Evolutionary conservation across 2,888 invertebrate genomes (phyloP).

Genomic region (Tupiocoris notatus): DNA sequence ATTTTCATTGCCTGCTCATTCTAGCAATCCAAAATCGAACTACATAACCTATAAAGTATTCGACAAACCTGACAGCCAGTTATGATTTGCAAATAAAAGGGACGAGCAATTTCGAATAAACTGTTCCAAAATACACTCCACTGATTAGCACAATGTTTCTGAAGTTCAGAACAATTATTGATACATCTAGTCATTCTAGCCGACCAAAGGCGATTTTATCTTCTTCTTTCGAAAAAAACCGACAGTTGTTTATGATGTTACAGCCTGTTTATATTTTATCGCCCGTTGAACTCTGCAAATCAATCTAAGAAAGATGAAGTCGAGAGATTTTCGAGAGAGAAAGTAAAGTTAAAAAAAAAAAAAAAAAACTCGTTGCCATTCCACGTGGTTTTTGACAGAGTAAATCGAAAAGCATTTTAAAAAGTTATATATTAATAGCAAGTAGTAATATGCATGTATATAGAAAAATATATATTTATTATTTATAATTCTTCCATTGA

Average conservation of each 20-base stretch:
- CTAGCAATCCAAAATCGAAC: too few species aligned
- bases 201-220: background rate
- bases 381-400: slow-evolving; percentile 40
- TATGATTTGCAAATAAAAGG: too few species aligned
- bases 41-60: too few species aligned
- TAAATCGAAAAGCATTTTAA: slow-evolving; percentile 34
- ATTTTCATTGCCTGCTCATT: too few species aligned
- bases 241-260: slow-evolving; percentile 24
- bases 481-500: slow-evolving; percentile 15
- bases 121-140: background rate
- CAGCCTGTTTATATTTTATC: slow-evolving; percentile 44
- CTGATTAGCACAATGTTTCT: background rate
- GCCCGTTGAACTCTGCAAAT: slow-evolving; percentile 44
- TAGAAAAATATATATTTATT: slow-evolving; percentile 39
- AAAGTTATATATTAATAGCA: slow-evolving; percentile 37
- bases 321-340: background rate
- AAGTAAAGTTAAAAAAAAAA: slow-evolving; percentile 37
- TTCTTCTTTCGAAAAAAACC: background rate
- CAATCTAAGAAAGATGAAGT: slow-evolving; percentile 30
- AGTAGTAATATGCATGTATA: slow-evolving; percentile 40
- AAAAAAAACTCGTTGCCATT: slow-evolving; percentile 46
- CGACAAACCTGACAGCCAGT: too few species aligned
- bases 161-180: background rate
- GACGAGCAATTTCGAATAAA: too few species aligned
- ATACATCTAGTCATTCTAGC: background rate